Evolutionary conservation across 2,797 vertebrate genomes (phyloP), one percentile per base, ranked within the genome.

Genomic region (Alectoris magna): DNA sequence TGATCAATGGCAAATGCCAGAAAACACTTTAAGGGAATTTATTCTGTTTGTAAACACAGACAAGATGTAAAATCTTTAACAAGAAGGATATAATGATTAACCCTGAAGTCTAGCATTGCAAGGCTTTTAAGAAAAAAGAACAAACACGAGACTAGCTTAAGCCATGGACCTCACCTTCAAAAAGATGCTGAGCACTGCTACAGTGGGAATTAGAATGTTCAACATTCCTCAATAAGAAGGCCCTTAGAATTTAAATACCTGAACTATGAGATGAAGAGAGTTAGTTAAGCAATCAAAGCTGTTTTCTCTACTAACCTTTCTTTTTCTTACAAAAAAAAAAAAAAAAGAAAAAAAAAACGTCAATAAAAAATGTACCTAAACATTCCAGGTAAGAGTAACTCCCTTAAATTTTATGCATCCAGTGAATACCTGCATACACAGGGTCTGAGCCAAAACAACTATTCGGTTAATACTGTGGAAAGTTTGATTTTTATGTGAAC

Each of bases 11-110:
- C 27, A 96, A 87, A 94, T 88, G 87, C 69, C 83, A 94, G 75
- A 85, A 87, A 90, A 81, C 17, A 95, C 77, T 96, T 97, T 95
- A 90, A 87, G 95, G 97, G 91, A 96, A 96, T 46, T 92, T 75
- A 24, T 73, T 97, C 87, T 97, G 89, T 97, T 97, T 97, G 93
- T 97, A 98, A 97, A 97, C 91, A 97, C 90, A 82, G 60, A 84
- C 72, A 78, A 93, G 87, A 88, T 74, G 46, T 95, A 87, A 94
- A 96, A 96, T 96, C 95, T 97, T 98, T 97, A 98, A 97, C 94
- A 95, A 93, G 88, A 46, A 77, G 43, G 74, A 82, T 55, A 62
- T 88, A 96, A 96, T 95, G 75, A 96, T 94, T 96, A 97, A 96
- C 66, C 1, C 4, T 34, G 56, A 51, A 75, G n/a, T 49, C 55